Evolutionary conservation across 2,797 vertebrate species (phyloP), one percentile per base, ranked within the genome.

Genomic region (Phrynocephalus vlangalii): DNA sequence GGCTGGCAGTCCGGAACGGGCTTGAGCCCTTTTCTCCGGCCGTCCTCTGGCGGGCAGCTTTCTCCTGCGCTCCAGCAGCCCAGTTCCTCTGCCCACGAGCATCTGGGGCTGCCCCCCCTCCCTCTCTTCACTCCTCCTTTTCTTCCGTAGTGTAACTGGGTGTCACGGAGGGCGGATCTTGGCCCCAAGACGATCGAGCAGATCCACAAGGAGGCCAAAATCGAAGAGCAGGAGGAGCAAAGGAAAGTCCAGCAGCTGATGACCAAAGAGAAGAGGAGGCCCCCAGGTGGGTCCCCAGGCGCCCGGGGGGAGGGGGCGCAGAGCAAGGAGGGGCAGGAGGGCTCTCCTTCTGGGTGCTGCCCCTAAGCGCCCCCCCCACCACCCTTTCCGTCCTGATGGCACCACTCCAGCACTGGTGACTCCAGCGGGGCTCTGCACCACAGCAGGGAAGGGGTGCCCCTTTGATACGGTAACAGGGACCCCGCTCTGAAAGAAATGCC

Each of bases 141-240:
- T 66, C 18, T 89, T 86, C 90, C 68, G 16, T 91, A 99, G 99
- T 98, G 98, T 96, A 98, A 98, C 95, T 99, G 99, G 99, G 97
- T 99, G 80, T 98, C 98, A 8, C 97, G 98, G 93, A 97, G 98
- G 95, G 98, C 98, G 33, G 99, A 99, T 94, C 98, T 98, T 94
- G 99, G 99, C 22, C 99, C 99, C 0, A 99, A 99, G 95, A 99
- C 99, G 85, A 99, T 99, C 0, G 99, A 99, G 96, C 99, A 99
- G 97, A 99, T 99, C 94, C 99, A 99, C 94, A 99, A 99, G 93
- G 98, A 99, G 89, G 99, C 99, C 72, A 98, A 99, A 96, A 98
- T 99, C 91, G 99, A 99, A 95, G 98, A 99, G 94, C 98, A 99
- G 88, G 98, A 99, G 92, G 98, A 99, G 87, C 99, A 99, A 93